Evolutionary conservation across 2,888 invertebrate genomes (phyloP).

Genomic region (Heliconius hortense): DNA sequence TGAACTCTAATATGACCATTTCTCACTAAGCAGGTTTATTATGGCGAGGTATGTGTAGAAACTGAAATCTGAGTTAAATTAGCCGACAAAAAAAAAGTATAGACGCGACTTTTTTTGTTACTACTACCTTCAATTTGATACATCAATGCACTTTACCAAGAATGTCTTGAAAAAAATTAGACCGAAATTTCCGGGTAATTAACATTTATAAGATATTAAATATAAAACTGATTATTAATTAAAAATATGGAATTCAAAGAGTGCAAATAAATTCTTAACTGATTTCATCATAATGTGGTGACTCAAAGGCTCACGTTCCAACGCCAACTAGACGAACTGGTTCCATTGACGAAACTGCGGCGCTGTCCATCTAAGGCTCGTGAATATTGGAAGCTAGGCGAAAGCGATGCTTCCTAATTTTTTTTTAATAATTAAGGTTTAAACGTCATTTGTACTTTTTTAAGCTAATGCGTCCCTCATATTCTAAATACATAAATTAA

Average conservation of each 20-base stretch:
- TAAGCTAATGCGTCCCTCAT: no score
- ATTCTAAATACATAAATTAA: no score
- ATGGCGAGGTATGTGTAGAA: no score
- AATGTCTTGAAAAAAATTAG: background rate
- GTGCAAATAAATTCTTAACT: conserved; percentile 24
- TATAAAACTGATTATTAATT: conserved; percentile 2
- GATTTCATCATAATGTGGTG: conserved; percentile 33
- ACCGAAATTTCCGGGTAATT: background rate
- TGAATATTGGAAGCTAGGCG: background rate
- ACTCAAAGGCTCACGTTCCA: conserved; percentile 25
- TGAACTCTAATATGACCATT: background rate
- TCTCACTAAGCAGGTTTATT: background rate
- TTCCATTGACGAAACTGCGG: conserved; percentile 32
- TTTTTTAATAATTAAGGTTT: no score
- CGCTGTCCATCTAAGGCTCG: conserved; percentile 12
- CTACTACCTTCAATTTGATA: conserved; percentile 4
- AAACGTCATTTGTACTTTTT: no score
- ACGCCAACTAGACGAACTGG: conserved; percentile 30
- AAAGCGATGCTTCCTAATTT: background rate
- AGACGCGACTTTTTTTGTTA: background rate
- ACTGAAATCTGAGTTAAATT: no score
- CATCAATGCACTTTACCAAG: background rate
- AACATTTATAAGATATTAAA: conserved; percentile 1
- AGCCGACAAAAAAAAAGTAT: background rate
- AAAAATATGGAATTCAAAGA: conserved; percentile 3